A percentile compares a stretch with the other conserved stretches of the same genome.
These are phyloP conservation scores for Phalacrocorax aristotelis DNA, from an alignment of 2,113 vertebrate genomes.

Conservation along the genomic window DNA sequence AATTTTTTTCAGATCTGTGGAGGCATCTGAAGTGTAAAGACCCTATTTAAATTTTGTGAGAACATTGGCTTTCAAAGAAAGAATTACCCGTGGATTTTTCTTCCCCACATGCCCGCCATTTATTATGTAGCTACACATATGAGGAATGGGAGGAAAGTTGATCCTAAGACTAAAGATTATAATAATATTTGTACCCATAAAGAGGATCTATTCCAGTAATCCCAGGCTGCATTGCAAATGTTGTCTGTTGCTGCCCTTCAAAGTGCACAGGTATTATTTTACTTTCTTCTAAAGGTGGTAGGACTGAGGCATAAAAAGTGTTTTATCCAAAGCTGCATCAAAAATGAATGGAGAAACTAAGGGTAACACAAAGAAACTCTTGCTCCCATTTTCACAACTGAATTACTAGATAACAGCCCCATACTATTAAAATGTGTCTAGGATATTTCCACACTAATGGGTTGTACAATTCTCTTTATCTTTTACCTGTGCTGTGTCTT, in stretches of 20 bases:
- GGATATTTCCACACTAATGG: neutral
- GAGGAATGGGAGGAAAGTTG: neutral
- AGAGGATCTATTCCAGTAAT: neutral
- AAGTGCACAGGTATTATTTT: neutral
- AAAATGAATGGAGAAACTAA: neutral
- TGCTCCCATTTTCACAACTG: neutral
- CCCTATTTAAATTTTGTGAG: neutral
- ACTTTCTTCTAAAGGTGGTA: neutral
- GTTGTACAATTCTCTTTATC: neutral
- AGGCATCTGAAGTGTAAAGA: neutral
- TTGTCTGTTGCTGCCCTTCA: neutral
- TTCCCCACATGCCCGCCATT: accelerated
- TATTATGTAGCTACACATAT: neutral
- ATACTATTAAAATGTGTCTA: neutral
- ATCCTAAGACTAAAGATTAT: neutral
- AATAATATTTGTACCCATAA: neutral
- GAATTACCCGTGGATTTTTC: neutral
- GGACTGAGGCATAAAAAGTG: neutral
- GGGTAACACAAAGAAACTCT: neutral
- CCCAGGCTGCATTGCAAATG: neutral
- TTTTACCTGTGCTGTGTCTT: neutral
- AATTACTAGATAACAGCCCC: neutral
- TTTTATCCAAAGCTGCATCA: neutral
- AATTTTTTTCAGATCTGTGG: neutral
- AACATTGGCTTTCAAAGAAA: neutral